Percentiles rank a stretch among this genome's conserved stretches.
These are phyloP conservation scores for Lepeophtheirus nordmannii DNA, from an alignment of 2,888 invertebrate species.

Conservation along the genomic window DNA sequence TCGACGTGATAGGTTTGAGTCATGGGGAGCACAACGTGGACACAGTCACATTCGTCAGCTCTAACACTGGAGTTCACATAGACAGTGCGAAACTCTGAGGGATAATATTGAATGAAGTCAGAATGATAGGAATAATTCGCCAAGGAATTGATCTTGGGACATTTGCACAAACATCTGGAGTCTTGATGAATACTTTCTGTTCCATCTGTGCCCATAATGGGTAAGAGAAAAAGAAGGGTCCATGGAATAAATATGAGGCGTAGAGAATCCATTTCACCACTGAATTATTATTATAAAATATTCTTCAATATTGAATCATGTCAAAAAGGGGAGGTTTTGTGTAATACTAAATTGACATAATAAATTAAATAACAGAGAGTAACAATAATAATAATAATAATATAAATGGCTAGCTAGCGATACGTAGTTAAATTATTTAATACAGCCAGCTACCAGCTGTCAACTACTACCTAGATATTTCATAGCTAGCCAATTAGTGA, in stretches of 20 bases:
- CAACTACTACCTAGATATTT: too few relatives aligned
- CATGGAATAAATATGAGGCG: not conserved
- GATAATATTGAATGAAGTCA: not conserved
- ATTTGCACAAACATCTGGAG: conserved; percentile 8
- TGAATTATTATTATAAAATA: too few relatives aligned
- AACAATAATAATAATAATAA: too few relatives aligned
- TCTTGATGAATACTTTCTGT: conserved; percentile 6
- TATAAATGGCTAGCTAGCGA: too few relatives aligned
- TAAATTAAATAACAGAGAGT: too few relatives aligned
- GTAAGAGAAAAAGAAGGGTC: not conserved
- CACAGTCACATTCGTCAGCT: conserved; percentile 11
- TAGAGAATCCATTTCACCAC: too few relatives aligned
- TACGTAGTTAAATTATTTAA: too few relatives aligned
- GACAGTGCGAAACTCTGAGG: not conserved
- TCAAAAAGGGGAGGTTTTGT: too few relatives aligned
- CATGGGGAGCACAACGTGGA: conserved; percentile 4
- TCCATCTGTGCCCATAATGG: not conserved
- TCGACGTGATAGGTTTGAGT: not conserved
- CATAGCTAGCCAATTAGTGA: too few relatives aligned
- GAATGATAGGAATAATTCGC: not conserved
- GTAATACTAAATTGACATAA: too few relatives aligned
- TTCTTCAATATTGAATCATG: too few relatives aligned
- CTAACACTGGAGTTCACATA: conserved; percentile 16
- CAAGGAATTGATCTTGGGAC: not conserved
- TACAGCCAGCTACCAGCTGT: too few relatives aligned